Base-by-base conservation (phyloP, 2,888 invertebrate genomes). In the Hirtodrosophila trivittata region DNA sequence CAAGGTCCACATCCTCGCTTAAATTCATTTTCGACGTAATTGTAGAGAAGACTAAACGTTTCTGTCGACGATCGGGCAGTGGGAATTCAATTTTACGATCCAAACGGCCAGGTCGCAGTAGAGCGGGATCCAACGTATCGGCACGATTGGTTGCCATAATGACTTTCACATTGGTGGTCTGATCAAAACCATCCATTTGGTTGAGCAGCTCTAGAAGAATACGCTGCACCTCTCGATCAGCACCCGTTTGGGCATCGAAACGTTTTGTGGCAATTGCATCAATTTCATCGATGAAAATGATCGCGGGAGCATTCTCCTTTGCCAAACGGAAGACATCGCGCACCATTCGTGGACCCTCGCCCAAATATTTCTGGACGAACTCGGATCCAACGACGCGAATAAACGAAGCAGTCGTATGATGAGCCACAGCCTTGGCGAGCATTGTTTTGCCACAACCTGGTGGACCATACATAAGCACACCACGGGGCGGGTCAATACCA, bases 161-260 rank as follows among this genome's bases (percentile, higher is more conserved):
- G 0, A 93, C 98, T 93, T 99, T 99, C 10, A 99, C 99, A 92
- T 99, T 99, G n/a, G 99, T 98, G 1, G 98, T 98, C 91, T 99
- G 99, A 92, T 99, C 99, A 90, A 99, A 99, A 46, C 99, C 99
- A 91, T 99, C 99, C 99, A 99, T 99, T 92, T 99, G 99, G 92
- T 99, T 99, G 5, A 99, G 93, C 54, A 99, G 92, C 89, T 99
- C 99, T 13, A 99, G 92, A 21, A 99, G 92, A 90, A 99, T 99
- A 91, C 99, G 94, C 90, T 99, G 99, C 0, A 99, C 99, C 91
- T 99, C 98, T 84, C 98, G 93, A 92, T 99, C 98, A 47, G 98
- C 98, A 84, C 98, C 98, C 66, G 98, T 99, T 91, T 99, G 98
- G 1, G 98, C 98, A 92, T 99, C 98, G 91, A 99, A 98, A 91